A percentile compares a stretch with the other conserved stretches of the same genome.
phyloP scores from a whole-genome alignment of 2,888 invertebrate species.

The Anthophora plumipes region DNA sequence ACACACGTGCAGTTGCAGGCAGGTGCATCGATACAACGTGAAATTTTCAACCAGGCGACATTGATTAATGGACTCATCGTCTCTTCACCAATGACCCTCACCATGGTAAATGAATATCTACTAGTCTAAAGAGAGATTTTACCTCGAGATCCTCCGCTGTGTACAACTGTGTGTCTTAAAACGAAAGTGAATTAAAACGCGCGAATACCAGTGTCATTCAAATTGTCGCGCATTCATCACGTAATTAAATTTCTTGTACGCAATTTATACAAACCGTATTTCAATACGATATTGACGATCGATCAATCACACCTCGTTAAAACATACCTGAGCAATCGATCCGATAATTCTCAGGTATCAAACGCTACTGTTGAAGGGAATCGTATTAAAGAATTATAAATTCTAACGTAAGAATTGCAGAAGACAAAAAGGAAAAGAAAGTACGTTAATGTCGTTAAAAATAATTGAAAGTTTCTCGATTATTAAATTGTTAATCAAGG shows the following conservation, averaged over 20 bases:
- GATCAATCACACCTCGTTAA: constrained; percentile 32
- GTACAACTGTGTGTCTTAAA: constrained; percentile 2
- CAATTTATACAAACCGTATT: not conserved
- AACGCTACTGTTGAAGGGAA: not conserved
- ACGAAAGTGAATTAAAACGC: constrained; percentile 22
- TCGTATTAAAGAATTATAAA: not conserved
- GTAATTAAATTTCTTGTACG: constrained; percentile 33
- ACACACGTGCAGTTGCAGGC: constrained; percentile 8
- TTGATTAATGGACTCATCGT: constrained; percentile 55
- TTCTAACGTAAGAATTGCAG: not conserved
- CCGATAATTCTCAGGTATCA: not conserved
- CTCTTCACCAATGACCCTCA: constrained; percentile 24
- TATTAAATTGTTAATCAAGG: too few species aligned
- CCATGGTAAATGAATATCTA: constrained; percentile 36
- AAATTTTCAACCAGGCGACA: constrained; percentile 52
- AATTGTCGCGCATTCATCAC: constrained; percentile 1
- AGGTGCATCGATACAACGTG: constrained; percentile 35
- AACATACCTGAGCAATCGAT: constrained; percentile 20
- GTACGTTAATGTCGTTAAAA: too few species aligned
- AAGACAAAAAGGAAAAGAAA: too few species aligned
- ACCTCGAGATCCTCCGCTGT: not conserved
- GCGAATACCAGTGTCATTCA: constrained; percentile 4
- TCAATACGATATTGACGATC: constrained; percentile 5
- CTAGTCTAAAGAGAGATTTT: constrained; percentile 19
- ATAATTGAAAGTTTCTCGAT: too few species aligned